Base-by-base conservation (phyloP, 2,113 vertebrate genomes). In the Heptranchias perlo region DNA sequence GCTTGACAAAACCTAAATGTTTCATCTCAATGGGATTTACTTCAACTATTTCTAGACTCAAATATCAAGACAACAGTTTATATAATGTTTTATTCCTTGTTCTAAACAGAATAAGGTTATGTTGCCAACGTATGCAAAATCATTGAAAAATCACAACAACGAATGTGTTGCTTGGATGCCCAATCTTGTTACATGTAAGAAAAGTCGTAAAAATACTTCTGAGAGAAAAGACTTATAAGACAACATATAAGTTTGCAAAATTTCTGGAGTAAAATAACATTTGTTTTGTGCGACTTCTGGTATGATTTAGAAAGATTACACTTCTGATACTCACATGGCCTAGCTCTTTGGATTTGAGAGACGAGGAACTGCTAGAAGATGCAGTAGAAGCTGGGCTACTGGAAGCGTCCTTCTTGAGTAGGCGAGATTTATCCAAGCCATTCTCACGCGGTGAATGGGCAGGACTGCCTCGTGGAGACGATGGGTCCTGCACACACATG, bases 301-400 rank as follows among this genome's bases (percentile, higher is more conserved):
- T n/a, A 64, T 3, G 21, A 93, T 23, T 47, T 93, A 62, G n/a
- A 61, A 61, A 21, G 14, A 7, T 69, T 95, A 14, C 8, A 49
- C 44, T n/a, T n/a, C 78, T 82, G 21, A 49, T 69, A 95, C 94
- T 95, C 65, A 95, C 94, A 73, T 95, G 94, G 96, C 97, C 97
- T 86, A 98, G 97, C 97, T 98, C 98, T 98, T 98, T 98, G 97
- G 98, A 98, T 97, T 98, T 98, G 96, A 98, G 97, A 64, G 98
- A 98, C 96, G 98, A 96, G 1, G 98, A 98, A 96, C 98, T 98
- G 97, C 98, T 98, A 16, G 98, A 98, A 94, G 98, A 98, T 52
- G 98, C 98, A 0, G 98, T 98, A 96, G 98, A 98, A 0, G 98
- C 98, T 0, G 98, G 98, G 96, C 98, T 98, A 91, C 98, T 98